Base-by-base conservation (phyloP, 2,888 invertebrate genomes). In the Scotopteryx bipunctaria region DNA sequence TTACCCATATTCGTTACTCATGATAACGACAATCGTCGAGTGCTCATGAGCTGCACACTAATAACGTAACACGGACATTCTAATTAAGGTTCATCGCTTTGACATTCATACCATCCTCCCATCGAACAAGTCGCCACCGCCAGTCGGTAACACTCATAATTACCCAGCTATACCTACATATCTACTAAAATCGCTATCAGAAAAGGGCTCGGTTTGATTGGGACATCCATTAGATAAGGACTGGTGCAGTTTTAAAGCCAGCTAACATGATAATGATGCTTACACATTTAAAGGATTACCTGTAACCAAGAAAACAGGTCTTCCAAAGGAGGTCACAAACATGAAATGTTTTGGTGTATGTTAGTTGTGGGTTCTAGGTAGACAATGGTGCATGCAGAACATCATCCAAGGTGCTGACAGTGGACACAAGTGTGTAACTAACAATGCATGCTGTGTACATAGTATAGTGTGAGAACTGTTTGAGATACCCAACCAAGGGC, bases 361-460 rank as follows among this genome's bases (percentile, higher is more conserved):
- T 78, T 86, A 86, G 86, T 81, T 76, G 75, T 89, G 89, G 90
- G 89, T 89, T 89, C 80, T 90, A 89, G 89, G 89, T 87, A 85
- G 80, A 87, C 69, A 86, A 85, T 88, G 89, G 87, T 90, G 90
- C 90, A 90, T 90, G 89, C 83, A 71, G 85, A 74, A 76, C 79
- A 69, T 73, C 80, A 66, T 73, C 82, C 80, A 76, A 78, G 84
- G 76, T 81, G 80, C 88, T 84, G 86, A 87, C 77, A 78, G 70
- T 77, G 81, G 82, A 86, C 83, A 85, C 81, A 75, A 87, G 88
- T 83, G 87, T 88, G 89, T 90, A 86, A 90, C 90, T 90, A 90
- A 90, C 90, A 83, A 85, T 89, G 90, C 90, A 90, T 90, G 90
- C 85, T 81, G 88, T 90, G 90, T 90, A 90, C 87, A 90, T 90